Base-by-base conservation (phyloP, 2,797 vertebrate species). In the Anabacerthia variegaticeps region DNA sequence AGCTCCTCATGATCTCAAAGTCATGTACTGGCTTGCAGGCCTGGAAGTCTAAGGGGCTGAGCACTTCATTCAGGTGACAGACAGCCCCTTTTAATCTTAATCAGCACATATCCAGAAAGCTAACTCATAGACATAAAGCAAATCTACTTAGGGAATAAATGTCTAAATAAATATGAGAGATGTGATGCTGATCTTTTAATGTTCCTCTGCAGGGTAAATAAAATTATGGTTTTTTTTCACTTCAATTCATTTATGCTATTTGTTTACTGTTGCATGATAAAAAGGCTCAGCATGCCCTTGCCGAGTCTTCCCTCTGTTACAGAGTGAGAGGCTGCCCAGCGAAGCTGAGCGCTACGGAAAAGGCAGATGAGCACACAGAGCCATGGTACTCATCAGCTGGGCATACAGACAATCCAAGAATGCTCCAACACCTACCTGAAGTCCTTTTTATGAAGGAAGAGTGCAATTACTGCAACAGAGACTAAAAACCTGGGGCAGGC, bases 121-220 rank as follows among this genome's bases (percentile, higher is more conserved):
- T 85, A 94, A 82, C 59, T 79, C 71, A 24, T 1, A 73, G 36
- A 84, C 62, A 78, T 93, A 92, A 94, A 86, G 81, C 71, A 95
- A 97, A 95, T 95, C 77, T 73, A 76, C 83, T 88, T 79, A 91
- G 74, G 67, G 75, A 92, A 92, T 95, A 94, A 95, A 95, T 22
- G 72, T 89, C 94, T 89, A 85, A 94, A 83, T 94, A 96, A 95
- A 76, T 85, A 69, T 63, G 77, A 95, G 72, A 88, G 77, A 93
- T 87, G 55, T 21, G 32, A 88, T 69, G 67, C 44, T 93, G 88
- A 89, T 92, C 67, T 91, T 77, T 88, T 88, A 89, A 95, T 56
- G 71, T 17, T 92, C 74, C 84, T 93, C 77, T 78, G 67, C 74
- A 63, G 62, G 62, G 62, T 88, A 95, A 95, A 96, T 93, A 88